phyloP scores from a whole-genome alignment of 2,797 vertebrate genomes.

The Miichthys miiuy region DNA sequence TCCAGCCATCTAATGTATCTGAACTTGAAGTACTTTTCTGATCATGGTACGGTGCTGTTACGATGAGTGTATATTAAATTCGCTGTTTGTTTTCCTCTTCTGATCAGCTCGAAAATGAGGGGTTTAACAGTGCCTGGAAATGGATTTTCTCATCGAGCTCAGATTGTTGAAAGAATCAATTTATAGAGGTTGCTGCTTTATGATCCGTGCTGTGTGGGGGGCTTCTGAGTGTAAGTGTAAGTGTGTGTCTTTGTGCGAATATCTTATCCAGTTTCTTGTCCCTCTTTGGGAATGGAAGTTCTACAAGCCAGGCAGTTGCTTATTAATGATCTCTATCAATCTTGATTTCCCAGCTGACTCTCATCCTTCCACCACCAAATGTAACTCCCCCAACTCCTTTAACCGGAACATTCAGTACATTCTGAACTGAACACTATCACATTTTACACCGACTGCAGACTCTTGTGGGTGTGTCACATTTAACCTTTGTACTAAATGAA shows the following conservation, averaged over 20 bases:
- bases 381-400: constrained; percentile 24
- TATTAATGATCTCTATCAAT: constrained; percentile 81
- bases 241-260: constrained; percentile 9
- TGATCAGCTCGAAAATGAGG: constrained; percentile 53
- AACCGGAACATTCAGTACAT: constrained; percentile 47
- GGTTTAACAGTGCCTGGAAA: constrained; percentile 53
- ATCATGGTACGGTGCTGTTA: not conserved
- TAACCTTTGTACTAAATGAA: constrained; percentile 43
- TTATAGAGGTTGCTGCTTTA: constrained; percentile 61
- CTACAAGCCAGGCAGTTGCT: constrained; percentile 67
- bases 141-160: constrained; percentile 62
- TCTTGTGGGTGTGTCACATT: constrained; percentile 30
- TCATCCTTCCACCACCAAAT: constrained; percentile 49
- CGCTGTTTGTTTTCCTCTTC: constrained; percentile 40
- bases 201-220: constrained; percentile 51
- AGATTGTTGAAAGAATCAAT: constrained; percentile 64
- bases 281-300: constrained; percentile 55
- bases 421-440: constrained; percentile 31
- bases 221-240: constrained; percentile 20
- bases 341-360: constrained; percentile 76
- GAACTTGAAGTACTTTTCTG: constrained; percentile 30
- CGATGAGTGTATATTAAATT: constrained; percentile 42
- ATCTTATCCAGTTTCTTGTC: constrained; percentile 40
- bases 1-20: constrained; percentile 8
- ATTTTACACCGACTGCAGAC: constrained; percentile 35